phyloP scores from a whole-genome alignment of 2,113 vertebrate genomes.

The Edolisoma coerulescens region DNA sequence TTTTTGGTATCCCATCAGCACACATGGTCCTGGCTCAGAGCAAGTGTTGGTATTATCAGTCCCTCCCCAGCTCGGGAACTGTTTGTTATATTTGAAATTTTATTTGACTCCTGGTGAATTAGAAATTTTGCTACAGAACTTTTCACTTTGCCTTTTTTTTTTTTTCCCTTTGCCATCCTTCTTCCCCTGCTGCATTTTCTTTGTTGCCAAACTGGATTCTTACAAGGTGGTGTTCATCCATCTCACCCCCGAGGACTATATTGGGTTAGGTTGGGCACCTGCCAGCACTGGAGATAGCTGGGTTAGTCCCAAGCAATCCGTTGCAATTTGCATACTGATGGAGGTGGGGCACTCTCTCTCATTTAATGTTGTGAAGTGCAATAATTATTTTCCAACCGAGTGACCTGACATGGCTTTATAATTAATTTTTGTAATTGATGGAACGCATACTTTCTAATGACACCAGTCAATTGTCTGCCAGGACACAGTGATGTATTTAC shows the following conservation, averaged over 20 bases:
- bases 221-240: background rate
- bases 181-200: background rate
- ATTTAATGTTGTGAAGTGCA: constrained; percentile 12
- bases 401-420: constrained; percentile 14
- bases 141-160: background rate
- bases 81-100: background rate
- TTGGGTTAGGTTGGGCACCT: constrained; percentile 18
- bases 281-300: constrained; percentile 8
- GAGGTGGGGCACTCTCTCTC: constrained; percentile 3
- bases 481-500: background rate
- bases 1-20: background rate
- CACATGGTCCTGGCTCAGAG: background rate
- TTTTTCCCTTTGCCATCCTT: background rate
- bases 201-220: background rate
- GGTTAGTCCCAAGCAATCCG: background rate
- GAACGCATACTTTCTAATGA: constrained; percentile 2
- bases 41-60: background rate
- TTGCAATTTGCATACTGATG: constrained; percentile 27
- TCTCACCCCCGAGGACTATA: background rate
- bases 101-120: background rate
- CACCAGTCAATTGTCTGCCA: background rate
- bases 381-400: constrained; percentile 48
- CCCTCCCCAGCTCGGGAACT: background rate
- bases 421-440: constrained; percentile 41
- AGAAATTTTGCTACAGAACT: background rate